Conservation (phyloP, 2,888 invertebrate species). For the Philereme vetulata region DNA sequence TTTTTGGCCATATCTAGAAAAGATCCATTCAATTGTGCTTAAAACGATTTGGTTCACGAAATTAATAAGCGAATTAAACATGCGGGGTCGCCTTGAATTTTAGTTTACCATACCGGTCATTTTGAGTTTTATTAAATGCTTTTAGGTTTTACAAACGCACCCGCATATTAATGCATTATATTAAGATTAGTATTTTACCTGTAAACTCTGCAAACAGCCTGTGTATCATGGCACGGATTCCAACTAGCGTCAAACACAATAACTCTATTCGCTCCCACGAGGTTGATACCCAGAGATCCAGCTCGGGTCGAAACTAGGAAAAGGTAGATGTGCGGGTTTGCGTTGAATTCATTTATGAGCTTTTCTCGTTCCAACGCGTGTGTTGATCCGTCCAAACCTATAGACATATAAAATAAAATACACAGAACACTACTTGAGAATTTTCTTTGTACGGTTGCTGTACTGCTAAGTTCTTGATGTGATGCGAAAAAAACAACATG, state of each 20-base stretch:
- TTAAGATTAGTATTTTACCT: constrained; percentile 59
- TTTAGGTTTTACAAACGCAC: neutral
- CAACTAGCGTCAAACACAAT: constrained; percentile 99
- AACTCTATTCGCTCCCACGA: constrained; percentile 98
- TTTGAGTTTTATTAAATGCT: neutral
- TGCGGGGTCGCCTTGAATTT: neutral
- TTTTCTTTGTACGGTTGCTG: too few relatives aligned
- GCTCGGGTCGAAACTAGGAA: constrained; percentile 98
- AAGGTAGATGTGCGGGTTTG: constrained; percentile 92
- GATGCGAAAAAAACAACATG: too few relatives aligned
- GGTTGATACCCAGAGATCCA: constrained; percentile 97
- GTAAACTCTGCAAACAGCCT: constrained; percentile 98
- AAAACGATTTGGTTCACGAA: too few relatives aligned
- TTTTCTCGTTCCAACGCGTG: constrained; percentile 97
- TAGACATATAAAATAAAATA: too few relatives aligned
- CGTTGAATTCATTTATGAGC: constrained; percentile 97
- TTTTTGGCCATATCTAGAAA: constrained; percentile 90
- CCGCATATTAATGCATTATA: neutral
- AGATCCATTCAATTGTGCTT: neutral
- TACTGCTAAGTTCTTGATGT: too few relatives aligned
- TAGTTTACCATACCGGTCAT: neutral
- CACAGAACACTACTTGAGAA: too few relatives aligned
- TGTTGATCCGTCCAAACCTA: constrained; percentile 97
- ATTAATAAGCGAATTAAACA: too few relatives aligned
- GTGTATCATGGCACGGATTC: constrained; percentile 99